Percentiles rank a stretch among this genome's conserved stretches.
phyloP scores from a whole-genome alignment of 2,888 invertebrate species.

The Cyrtodaria siliqua region DNA sequence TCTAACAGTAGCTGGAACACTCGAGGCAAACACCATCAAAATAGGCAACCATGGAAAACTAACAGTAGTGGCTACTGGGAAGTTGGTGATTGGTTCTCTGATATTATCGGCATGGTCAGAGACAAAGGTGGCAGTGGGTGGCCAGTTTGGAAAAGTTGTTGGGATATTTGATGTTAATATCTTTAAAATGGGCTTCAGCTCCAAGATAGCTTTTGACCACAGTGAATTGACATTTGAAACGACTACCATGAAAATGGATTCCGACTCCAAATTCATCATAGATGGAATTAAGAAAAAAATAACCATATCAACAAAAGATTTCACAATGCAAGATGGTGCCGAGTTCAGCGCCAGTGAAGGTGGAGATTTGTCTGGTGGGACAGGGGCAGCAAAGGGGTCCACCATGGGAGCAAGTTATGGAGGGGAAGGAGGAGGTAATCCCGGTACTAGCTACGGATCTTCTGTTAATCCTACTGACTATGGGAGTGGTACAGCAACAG shows the following conservation, averaged over 20 bases:
- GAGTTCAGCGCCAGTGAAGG: slow-evolving; percentile 38
- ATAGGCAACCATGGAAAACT: slow-evolving; percentile 61
- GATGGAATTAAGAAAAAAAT: slow-evolving; percentile 36
- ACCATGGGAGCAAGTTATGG: slow-evolving; percentile 71
- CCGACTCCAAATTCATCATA: slow-evolving; percentile 29
- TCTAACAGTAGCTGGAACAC: slow-evolving; percentile 54
- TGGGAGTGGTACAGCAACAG: slow-evolving; percentile 66
- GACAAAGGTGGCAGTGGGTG: slow-evolving; percentile 28
- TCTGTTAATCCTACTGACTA: slow-evolving; percentile 43
- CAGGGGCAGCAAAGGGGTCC: slow-evolving; percentile 31
- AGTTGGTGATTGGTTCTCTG: slow-evolving; percentile 29
- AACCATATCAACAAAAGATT: slow-evolving; percentile 21
- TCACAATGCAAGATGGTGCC: slow-evolving; percentile 46
- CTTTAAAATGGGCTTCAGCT: slow-evolving; percentile 40
- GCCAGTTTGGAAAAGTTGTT: slow-evolving; percentile 13
- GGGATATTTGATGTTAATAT: slow-evolving; percentile 16
- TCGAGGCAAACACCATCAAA: slow-evolving; percentile 43
- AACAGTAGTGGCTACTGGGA: slow-evolving; percentile 47
- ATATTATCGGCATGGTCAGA: slow-evolving; percentile 53
- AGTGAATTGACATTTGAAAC: slow-evolving; percentile 27
- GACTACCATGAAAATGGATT: slow-evolving; percentile 36
- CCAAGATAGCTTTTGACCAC: slow-evolving; percentile 25
- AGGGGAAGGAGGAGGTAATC: slow-evolving; percentile 70
- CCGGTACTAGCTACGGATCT: slow-evolving; percentile 63
- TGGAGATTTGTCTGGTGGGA: slow-evolving; percentile 48